A percentile compares a stretch with the other conserved stretches of the same genome.
Conservation (phyloP, 2,113 vertebrate species). For the Hepsetus odoe region DNA sequence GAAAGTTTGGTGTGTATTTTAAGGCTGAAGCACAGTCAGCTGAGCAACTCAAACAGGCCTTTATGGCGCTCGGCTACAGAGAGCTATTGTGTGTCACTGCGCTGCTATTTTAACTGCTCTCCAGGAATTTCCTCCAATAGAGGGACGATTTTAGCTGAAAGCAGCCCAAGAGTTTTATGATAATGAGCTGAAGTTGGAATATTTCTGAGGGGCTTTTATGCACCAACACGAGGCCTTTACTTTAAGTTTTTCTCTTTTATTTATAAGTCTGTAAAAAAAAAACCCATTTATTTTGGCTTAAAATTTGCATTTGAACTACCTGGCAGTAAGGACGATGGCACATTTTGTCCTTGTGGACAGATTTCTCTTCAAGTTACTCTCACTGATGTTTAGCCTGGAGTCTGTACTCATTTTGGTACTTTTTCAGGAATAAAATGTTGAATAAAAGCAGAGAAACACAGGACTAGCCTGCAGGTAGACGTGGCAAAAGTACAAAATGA, state of each 20-base stretch:
- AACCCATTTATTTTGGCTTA: too few species aligned
- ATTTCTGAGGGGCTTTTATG: neutral
- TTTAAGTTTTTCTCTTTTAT: too few species aligned
- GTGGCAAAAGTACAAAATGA: too few species aligned
- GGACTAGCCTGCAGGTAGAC: too few species aligned
- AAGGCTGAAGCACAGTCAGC: neutral
- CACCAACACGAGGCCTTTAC: neutral
- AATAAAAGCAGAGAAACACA: too few species aligned
- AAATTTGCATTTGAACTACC: neutral
- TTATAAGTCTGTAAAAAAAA: too few species aligned
- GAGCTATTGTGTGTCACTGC: slow-evolving; percentile 40
- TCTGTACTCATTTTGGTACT: too few species aligned
- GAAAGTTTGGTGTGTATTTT: neutral
- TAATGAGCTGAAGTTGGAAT: neutral
- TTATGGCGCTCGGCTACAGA: slow-evolving; percentile 14
- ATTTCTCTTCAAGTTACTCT: neutral
- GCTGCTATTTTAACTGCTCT: slow-evolving; percentile 30
- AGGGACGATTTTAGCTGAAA: slow-evolving; percentile 41
- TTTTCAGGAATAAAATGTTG: too few species aligned
- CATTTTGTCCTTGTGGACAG: neutral
- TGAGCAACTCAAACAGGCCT: slow-evolving; percentile 40
- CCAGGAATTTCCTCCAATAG: slow-evolving; percentile 38
- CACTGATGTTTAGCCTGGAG: neutral
- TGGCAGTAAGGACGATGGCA: too few species aligned
- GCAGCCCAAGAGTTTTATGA: neutral